Percentiles rank a stretch among this genome's conserved stretches.
phyloP scores from a whole-genome alignment of 2,113 vertebrate genomes.

The Sprattus sprattus region DNA sequence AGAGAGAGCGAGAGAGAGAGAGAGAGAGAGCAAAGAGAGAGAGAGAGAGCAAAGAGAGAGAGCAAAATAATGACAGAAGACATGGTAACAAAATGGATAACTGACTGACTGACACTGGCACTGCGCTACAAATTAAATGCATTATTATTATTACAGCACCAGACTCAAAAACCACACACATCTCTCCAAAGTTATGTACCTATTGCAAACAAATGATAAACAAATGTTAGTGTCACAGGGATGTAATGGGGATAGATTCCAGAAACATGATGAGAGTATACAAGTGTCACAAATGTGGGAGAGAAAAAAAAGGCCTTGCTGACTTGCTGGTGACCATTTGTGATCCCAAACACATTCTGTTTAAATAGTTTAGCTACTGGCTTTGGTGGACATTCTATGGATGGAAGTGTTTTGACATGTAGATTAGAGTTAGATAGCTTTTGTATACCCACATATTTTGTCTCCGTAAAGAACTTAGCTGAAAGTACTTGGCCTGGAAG shows the following conservation, averaged over 20 bases:
- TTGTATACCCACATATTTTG: background rate
- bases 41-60: too few species aligned
- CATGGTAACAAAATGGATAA: background rate
- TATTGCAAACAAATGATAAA: background rate
- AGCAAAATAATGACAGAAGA: too few species aligned
- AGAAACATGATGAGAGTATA: background rate
- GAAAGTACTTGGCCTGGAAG: background rate
- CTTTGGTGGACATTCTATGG: background rate
- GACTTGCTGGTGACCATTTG: background rate
- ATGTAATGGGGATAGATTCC: background rate
- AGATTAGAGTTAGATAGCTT: background rate
- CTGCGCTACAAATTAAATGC: too few species aligned
- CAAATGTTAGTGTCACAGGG: background rate
- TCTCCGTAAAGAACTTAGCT: background rate
- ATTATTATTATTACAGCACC: too few species aligned
- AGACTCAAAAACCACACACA: background rate
- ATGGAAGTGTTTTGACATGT: background rate
- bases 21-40: too few species aligned
- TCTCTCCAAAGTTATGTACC: background rate
- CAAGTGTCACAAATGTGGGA: background rate
- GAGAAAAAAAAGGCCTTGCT: background rate
- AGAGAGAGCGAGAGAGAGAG: too few species aligned
- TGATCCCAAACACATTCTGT: background rate
- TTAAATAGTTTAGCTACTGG: background rate
- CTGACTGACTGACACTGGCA: too few species aligned